Evolutionary conservation across 2,888 invertebrate genomes (phyloP).

Genomic region (Teinopalpus imperialis): DNA sequence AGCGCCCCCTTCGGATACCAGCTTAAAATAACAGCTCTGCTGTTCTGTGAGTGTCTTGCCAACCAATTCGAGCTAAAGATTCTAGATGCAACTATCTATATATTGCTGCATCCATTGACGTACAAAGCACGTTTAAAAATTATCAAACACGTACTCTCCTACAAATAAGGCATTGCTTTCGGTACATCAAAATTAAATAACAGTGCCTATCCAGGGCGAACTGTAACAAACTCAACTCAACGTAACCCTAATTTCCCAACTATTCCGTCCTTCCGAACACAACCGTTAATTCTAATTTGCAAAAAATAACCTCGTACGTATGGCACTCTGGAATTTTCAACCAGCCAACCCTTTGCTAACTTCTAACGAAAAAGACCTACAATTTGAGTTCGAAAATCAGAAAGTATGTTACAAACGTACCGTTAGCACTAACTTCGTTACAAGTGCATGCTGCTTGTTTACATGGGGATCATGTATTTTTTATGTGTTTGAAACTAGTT

Average conservation of each 20-base stretch:
- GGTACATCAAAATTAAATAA: conserved; percentile 11
- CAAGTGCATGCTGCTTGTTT: conserved; percentile 22
- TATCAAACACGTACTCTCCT: too few species aligned
- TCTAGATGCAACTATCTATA: too few species aligned
- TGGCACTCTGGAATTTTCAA: conserved; percentile 16
- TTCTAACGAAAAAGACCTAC: conserved; percentile 24
- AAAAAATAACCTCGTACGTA: conserved; percentile 4
- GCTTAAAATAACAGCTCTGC: too few species aligned
- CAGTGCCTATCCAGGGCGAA: conserved; percentile 1
- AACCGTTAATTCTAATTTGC: conserved; percentile 22
- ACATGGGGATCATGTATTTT: conserved; percentile 20
- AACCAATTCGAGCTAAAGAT: too few species aligned
- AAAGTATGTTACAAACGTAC: conserved; percentile 26
- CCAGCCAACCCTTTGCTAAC: conserved; percentile 18
- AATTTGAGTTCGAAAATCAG: conserved; percentile 25
- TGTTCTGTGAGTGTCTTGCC: too few species aligned
- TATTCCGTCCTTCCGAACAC: conserved; percentile 17
- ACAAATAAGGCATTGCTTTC: too few species aligned
- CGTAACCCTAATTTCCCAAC: conserved; percentile 12
- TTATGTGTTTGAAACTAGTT: conserved; percentile 16
- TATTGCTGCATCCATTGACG: too few species aligned
- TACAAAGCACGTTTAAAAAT: too few species aligned
- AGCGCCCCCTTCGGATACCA: too few species aligned
- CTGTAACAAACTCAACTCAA: conserved; percentile 14
- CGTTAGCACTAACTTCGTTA: conserved; percentile 18